Conservation (phyloP, 2,888 invertebrate species). For the Cabera pusaria region DNA sequence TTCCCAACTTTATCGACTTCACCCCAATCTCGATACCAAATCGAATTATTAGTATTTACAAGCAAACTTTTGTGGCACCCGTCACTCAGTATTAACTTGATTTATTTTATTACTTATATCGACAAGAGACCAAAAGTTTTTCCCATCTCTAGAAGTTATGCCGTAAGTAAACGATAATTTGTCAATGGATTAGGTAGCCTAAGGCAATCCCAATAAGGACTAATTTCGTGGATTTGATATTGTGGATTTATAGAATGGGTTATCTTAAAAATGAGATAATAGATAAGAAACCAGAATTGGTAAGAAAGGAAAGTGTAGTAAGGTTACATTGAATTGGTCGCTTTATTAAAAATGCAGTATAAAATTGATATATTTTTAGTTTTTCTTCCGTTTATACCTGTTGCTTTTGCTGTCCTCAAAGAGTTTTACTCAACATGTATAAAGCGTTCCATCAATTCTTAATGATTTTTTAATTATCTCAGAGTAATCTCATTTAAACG, state of each 20-base stretch:
- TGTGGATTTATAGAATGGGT: constrained; percentile 46
- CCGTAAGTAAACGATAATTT: constrained; percentile 35
- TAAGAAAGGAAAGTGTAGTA: constrained; percentile 32
- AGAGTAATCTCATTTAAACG: no score
- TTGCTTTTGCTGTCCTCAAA: no score
- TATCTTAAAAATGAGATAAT: constrained; percentile 72
- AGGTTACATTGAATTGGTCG: constrained; percentile 29
- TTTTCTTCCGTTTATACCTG: no score
- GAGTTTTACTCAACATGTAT: no score
- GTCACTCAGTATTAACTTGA: constrained; percentile 55
- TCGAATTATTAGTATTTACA: constrained; percentile 58
- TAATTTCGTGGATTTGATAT: constrained; percentile 39
- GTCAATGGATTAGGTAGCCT: constrained; percentile 42
- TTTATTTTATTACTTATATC: constrained; percentile 72
- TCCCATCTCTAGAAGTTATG: constrained; percentile 38
- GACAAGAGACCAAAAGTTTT: constrained; percentile 54
- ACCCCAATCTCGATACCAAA: constrained; percentile 51
- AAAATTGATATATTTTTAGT: no score
- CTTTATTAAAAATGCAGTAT: no score
- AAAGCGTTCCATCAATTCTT: no score
- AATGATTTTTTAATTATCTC: no score
- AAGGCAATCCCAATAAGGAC: constrained; percentile 37
- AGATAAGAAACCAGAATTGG: constrained; percentile 56
- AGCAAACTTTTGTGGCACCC: constrained; percentile 47
- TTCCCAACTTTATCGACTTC: constrained; percentile 43